These are phyloP conservation scores for Sander vitreus DNA, from an alignment of 2,113 vertebrate species.

Conservation along the genomic window DNA sequence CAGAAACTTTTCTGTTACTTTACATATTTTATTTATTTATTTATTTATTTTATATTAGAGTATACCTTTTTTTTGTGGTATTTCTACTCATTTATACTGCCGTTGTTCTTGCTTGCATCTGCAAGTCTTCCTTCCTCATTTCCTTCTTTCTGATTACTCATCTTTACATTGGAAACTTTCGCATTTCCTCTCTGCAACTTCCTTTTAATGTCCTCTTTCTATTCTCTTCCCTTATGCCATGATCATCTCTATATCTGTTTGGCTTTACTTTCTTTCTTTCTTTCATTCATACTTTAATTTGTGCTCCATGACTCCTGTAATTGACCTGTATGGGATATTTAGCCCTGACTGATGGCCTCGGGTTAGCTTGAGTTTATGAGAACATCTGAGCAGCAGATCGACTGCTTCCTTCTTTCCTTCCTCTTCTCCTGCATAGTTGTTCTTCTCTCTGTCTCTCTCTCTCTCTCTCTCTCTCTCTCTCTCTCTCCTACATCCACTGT, in stretches of 20 bases:
- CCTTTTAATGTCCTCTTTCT: background rate
- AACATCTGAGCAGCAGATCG: slow-evolving; percentile 16
- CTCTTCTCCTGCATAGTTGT: background rate
- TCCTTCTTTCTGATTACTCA: too few species aligned
- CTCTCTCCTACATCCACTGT: background rate
- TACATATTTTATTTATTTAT: too few species aligned
- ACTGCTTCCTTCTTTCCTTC: background rate
- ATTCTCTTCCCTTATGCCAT: too few species aligned
- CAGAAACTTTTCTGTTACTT: too few species aligned
- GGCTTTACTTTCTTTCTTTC: background rate
- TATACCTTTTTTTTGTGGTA: too few species aligned
- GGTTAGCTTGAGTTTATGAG: background rate
- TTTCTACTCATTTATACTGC: background rate
- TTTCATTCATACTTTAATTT: background rate
- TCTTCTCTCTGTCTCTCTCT: background rate
- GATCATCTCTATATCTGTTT: background rate
- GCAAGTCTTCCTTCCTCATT: background rate
- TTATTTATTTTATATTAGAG: too few species aligned
- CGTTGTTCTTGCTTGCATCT: background rate
- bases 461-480: background rate
- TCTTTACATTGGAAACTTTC: background rate
- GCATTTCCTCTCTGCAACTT: background rate
- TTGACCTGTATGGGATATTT: slow-evolving; percentile 2
- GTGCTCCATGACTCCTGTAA: background rate
- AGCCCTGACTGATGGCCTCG: background rate